Evolutionary conservation across 1,140 invertebrate species (phyloP).

Genomic region (Spodoptera litura): DNA sequence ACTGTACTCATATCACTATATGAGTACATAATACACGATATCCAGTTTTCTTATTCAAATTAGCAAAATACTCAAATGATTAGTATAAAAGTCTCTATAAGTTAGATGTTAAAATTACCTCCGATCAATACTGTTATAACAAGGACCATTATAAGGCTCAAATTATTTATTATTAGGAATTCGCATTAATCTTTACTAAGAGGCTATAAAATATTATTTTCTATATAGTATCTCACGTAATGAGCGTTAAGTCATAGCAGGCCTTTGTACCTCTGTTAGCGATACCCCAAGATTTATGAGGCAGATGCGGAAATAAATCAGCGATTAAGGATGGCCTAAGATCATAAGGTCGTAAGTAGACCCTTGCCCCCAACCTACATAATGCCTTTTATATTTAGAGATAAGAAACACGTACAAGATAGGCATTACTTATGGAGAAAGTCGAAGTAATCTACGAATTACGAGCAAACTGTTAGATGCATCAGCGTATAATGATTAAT

Average conservation of each 20-base stretch:
- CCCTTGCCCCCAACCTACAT: background rate
- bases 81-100: background rate
- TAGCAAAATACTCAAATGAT: background rate
- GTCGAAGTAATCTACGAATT: constrained; percentile 20
- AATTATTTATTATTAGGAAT: background rate
- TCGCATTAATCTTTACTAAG: background rate
- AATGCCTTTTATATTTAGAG: constrained; percentile 14
- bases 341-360: constrained; percentile 14
- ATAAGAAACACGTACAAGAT: background rate
- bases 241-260: background rate
- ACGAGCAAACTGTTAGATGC: background rate
- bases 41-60: background rate
- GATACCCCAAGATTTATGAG: constrained; percentile 22
- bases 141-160: background rate
- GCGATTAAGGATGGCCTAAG: constrained; percentile 19
- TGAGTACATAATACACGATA: too few species aligned
- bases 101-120: background rate
- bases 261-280: constrained; percentile 19
- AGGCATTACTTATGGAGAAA: constrained; percentile 14
- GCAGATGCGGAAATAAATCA: constrained; percentile 40
- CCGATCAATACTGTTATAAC: background rate
- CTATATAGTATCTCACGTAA: background rate
- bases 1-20: too few species aligned
- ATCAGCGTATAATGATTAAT: constrained; percentile 9
- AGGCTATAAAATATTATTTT: constrained; percentile 17